Conservation (phyloP, 1,140 invertebrate species). For the Himalopsyche phryganea region DNA sequence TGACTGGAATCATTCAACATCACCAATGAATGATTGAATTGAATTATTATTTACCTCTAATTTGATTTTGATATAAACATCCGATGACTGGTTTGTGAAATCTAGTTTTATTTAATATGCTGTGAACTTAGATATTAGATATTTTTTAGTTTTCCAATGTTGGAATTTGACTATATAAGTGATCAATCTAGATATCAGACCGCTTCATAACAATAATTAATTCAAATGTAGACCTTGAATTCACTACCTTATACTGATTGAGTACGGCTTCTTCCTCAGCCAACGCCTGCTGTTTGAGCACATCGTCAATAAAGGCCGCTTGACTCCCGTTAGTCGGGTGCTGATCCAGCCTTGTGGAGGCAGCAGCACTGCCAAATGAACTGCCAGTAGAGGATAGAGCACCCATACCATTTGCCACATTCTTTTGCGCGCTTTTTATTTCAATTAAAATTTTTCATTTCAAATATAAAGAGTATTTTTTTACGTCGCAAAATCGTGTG, state of each 20-base stretch:
- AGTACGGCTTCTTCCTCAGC: constrained; percentile 94
- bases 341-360: constrained; percentile 66
- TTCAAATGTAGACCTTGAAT: no score
- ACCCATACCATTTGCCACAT: constrained; percentile 85
- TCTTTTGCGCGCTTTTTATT: constrained; percentile 71
- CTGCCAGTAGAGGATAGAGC: constrained; percentile 84
- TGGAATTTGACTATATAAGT: no score
- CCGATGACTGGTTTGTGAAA: no score
- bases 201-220: no score
- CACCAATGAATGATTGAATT: no score
- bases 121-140: no score
- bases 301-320: constrained; percentile 72
- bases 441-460: constrained; percentile 17
- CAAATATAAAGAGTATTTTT: background rate
- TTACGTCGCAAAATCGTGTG: constrained; percentile 16
- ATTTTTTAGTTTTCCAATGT: no score
- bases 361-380: constrained; percentile 78
- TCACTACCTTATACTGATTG: constrained; percentile 94
- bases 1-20: constrained; percentile 59
- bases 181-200: no score
- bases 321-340: constrained; percentile 59
- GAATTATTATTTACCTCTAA: no score
- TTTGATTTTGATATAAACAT: no score
- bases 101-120: no score
- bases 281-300: constrained; percentile 77